Conservation (phyloP, 2,797 vertebrate genomes). For the Siniperca scherzeri region DNA sequence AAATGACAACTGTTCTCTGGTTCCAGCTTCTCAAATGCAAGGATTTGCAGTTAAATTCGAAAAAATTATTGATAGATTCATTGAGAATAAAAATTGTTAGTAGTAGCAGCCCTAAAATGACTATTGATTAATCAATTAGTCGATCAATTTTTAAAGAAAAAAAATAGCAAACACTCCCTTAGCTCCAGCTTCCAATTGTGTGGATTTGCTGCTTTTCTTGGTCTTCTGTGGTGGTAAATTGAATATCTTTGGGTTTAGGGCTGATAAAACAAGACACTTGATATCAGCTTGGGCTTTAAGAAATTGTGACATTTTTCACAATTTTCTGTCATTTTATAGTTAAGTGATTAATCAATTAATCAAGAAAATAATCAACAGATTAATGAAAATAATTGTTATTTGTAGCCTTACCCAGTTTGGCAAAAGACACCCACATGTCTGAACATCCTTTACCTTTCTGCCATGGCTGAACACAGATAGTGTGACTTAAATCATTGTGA, state of each 20-base stretch:
- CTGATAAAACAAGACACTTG: neutral
- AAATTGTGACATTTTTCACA: neutral
- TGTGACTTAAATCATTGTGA: neutral
- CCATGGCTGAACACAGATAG: neutral
- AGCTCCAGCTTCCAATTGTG: neutral
- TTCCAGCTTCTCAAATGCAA: neutral
- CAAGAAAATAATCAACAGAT: neutral
- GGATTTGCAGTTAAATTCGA: neutral
- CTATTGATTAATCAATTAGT: neutral
- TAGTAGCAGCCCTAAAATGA: neutral
- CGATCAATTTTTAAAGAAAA: neutral
- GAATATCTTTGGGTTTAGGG: neutral
- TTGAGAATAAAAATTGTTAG: neutral
- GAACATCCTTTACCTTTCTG: neutral
- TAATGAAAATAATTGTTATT: slow-evolving; percentile 1
- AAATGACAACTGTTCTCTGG: neutral
- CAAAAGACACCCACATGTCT: neutral
- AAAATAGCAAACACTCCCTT: neutral
- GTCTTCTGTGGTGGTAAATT: neutral
- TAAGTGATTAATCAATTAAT: neutral
- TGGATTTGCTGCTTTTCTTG: neutral
- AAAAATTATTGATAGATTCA: neutral
- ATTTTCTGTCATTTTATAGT: neutral
- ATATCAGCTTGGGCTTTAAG: neutral
- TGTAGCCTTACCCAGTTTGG: neutral